Conservation (phyloP, 2,797 vertebrate species). For the Antrozous pallidus region DNA sequence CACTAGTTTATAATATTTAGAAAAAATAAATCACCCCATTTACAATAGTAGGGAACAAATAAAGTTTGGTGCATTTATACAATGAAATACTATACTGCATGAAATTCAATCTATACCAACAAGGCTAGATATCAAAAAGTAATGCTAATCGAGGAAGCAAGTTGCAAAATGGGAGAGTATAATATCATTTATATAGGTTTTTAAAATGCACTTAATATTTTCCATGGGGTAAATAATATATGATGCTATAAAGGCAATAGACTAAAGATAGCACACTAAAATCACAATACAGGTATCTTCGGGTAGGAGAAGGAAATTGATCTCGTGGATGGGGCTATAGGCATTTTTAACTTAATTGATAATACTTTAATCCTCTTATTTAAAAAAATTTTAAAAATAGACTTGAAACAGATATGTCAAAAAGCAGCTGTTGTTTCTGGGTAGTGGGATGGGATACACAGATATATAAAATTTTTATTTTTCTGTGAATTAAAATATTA, state of each 20-base stretch:
- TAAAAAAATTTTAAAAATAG: neutral
- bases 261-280: neutral
- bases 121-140: neutral
- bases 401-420: neutral
- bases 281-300: constrained; percentile 12
- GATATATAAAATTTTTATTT: neutral
- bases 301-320: constrained; percentile 5
- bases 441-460: neutral
- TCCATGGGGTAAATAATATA: neutral
- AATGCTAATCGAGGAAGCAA: neutral
- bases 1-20: neutral
- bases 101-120: neutral
- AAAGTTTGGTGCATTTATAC: neutral
- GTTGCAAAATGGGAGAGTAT: neutral
- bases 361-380: neutral
- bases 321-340: neutral
- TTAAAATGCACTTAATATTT: neutral
- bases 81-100: neutral
- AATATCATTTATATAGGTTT: neutral
- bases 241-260: constrained; percentile 33
- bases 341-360: neutral
- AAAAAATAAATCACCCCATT: neutral
- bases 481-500: neutral
- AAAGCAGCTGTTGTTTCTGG: constrained; percentile 18
- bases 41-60: neutral